Evolutionary conservation across 2,113 vertebrate species (phyloP).

Genomic region (Ursus arctos): DNA sequence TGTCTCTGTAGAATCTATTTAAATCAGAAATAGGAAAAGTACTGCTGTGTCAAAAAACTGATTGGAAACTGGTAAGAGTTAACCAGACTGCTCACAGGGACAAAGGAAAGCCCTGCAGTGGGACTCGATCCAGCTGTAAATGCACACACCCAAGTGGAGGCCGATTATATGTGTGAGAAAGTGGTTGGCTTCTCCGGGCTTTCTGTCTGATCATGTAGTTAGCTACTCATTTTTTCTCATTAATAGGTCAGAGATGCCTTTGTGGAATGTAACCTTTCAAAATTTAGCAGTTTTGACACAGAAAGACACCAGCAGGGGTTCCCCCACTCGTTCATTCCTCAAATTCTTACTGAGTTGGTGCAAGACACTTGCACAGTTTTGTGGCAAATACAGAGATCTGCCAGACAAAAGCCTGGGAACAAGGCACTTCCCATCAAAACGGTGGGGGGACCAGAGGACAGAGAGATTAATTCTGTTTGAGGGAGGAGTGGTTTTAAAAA

Average conservation of each 20-base stretch:
- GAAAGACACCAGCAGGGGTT: neutral
- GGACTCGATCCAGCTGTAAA: neutral
- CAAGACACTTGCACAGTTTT: neutral
- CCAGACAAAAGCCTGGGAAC: neutral
- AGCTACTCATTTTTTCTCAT: neutral
- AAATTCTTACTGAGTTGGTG: neutral
- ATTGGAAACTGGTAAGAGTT: neutral
- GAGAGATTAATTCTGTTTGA: neutral
- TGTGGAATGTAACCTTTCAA: neutral
- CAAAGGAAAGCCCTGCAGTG: neutral
- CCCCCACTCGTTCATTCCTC: neutral
- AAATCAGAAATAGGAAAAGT: slow-evolving; percentile 19
- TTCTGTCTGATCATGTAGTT: neutral
- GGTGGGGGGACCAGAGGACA: neutral
- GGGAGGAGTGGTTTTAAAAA: neutral
- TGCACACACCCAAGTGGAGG: fast-evolving
- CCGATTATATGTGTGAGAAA: neutral
- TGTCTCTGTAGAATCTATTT: slow-evolving; percentile 41
- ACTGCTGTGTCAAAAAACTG: neutral
- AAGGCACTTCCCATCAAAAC: neutral
- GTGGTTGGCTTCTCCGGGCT: neutral
- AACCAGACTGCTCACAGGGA: neutral
- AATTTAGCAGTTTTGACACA: neutral
- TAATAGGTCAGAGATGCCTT: neutral
- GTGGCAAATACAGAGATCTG: neutral